Evolutionary conservation across 1,140 invertebrate genomes (phyloP).

Genomic region (Temnothorax curvispinosus): DNA sequence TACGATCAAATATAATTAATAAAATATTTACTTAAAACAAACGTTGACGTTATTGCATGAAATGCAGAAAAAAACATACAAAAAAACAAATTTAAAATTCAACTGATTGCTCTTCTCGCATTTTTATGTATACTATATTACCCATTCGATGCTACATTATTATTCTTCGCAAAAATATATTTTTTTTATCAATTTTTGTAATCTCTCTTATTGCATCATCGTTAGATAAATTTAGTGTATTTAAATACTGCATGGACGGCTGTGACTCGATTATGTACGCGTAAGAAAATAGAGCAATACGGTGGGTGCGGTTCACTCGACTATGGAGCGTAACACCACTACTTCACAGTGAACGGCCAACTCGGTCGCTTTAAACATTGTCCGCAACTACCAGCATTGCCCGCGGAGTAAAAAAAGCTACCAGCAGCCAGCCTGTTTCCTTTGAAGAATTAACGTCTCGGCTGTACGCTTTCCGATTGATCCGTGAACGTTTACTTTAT

Average conservation of each 20-base stretch:
- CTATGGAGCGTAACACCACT: conserved; percentile 70
- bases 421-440: conserved; percentile 17
- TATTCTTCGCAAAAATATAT: not conserved
- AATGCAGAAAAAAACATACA: not conserved
- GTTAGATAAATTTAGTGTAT: conserved; percentile 23
- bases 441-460: conserved; percentile 58
- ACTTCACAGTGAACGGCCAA: conserved; percentile 74
- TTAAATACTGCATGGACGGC: not conserved
- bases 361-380: conserved; percentile 74
- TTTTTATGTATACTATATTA: not conserved
- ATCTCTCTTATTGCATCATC: not conserved
- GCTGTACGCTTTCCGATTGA: conserved; percentile 20
- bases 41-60: not conserved
- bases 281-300: conserved; percentile 73
- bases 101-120: not conserved
- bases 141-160: not conserved
- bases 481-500: conserved; percentile 3
- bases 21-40: not conserved
- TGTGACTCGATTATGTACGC: conserved; percentile 65
- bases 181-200: not conserved
- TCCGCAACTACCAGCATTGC: conserved; percentile 38
- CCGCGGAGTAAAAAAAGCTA: conserved; percentile 62
- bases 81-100: not conserved
- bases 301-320: conserved; percentile 71
- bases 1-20: not conserved